Evolutionary conservation across 1,140 invertebrate genomes (phyloP).

Genomic region (Latrodectus geometricus): DNA sequence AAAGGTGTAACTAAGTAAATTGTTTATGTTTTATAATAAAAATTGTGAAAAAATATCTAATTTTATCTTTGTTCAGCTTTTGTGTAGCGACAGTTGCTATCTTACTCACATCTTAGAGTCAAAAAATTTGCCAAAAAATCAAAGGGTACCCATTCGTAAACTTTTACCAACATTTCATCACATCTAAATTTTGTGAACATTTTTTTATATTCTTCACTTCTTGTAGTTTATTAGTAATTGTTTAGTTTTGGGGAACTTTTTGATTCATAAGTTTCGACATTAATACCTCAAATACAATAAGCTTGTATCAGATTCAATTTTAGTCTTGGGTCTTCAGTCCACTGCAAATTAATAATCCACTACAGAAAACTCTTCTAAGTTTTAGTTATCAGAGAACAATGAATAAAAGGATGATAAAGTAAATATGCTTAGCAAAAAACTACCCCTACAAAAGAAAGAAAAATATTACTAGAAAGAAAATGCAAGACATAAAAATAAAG

Average conservation of each 20-base stretch:
- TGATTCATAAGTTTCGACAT: background rate
- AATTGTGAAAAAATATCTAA: too few relatives aligned
- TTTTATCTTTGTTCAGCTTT: too few relatives aligned
- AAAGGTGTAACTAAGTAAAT: too few relatives aligned
- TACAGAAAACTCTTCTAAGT: conserved; percentile 39
- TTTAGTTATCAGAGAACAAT: conserved; percentile 49
- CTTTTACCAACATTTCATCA: too few relatives aligned
- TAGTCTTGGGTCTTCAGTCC: conserved; percentile 19
- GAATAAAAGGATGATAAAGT: conserved; percentile 49
- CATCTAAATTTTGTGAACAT: too few relatives aligned
- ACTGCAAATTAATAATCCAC: conserved; percentile 41
- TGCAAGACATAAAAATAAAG: conserved; percentile 24
- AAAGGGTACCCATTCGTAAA: too few relatives aligned
- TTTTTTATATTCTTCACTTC: too few relatives aligned
- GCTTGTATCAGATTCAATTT: background rate
- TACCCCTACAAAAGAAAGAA: conserved; percentile 57
- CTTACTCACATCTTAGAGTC: too few relatives aligned
- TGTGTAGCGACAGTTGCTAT: too few relatives aligned
- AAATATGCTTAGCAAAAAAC: conserved; percentile 59
- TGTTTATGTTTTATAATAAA: too few relatives aligned
- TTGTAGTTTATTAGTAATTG: too few relatives aligned
- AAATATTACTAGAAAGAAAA: conserved; percentile 56
- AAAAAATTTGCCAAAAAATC: too few relatives aligned
- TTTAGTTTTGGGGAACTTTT: background rate
- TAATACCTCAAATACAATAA: background rate